These are phyloP conservation scores for Chamaedrilus cognettii DNA, from an alignment of 2,888 invertebrate genomes.

Conservation along the genomic window DNA sequence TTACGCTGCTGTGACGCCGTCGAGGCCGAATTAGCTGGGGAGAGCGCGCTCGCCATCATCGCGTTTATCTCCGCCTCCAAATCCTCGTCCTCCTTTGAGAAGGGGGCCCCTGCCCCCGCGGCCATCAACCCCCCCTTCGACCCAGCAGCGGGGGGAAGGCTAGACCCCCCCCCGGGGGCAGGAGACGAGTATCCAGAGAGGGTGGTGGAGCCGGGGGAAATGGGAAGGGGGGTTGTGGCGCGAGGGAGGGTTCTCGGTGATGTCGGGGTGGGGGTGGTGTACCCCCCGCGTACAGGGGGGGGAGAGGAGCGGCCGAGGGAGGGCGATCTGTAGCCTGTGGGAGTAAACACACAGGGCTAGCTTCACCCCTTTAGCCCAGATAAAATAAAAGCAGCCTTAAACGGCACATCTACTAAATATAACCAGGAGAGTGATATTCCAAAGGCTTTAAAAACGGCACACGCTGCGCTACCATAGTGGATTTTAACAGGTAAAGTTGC, in stretches of 20 bases:
- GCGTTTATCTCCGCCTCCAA: background rate
- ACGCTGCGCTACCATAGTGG: too few relatives aligned
- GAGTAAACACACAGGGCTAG: background rate
- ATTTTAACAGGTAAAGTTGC: too few relatives aligned
- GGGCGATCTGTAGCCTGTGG: slow-evolving; percentile 4
- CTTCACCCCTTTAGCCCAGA: too few relatives aligned
- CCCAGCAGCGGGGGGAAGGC: background rate
- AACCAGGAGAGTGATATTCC: too few relatives aligned
- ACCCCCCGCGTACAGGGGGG: background rate
- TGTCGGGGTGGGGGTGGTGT: background rate
- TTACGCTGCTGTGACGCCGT: background rate
- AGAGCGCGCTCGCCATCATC: background rate
- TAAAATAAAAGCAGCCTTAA: too few relatives aligned
- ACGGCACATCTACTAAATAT: too few relatives aligned
- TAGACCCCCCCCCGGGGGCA: background rate
- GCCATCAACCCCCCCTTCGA: background rate
- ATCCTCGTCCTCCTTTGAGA: background rate
- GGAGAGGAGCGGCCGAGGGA: background rate
- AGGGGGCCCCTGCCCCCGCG: background rate
- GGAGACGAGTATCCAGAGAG: background rate
- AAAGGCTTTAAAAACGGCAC: too few relatives aligned
- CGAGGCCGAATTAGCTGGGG: background rate
- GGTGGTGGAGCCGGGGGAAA: background rate
- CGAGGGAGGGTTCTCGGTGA: background rate
- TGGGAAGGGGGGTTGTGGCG: background rate